Conservation (phyloP, 2,888 invertebrate species). For the Anoplius nigerrimus region DNA sequence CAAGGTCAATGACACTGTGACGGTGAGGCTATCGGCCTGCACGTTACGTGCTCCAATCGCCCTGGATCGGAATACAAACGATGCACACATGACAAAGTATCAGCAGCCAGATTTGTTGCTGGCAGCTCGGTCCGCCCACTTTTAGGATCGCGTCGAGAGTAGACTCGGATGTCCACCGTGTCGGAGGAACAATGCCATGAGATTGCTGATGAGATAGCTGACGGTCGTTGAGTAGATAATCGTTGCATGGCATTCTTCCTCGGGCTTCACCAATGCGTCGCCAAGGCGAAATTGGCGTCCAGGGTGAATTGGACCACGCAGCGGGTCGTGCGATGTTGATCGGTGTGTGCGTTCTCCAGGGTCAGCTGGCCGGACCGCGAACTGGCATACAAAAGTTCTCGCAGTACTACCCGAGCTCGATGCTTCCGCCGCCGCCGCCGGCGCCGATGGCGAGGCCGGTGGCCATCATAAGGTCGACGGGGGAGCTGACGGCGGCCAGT, state of each 20-base stretch:
- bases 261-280: too few species aligned
- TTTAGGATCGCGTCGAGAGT: too few species aligned
- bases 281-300: constrained; percentile 25
- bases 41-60: constrained; percentile 66
- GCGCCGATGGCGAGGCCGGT: constrained; percentile 98
- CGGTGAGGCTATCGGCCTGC: constrained; percentile 52
- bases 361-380: constrained; percentile 75
- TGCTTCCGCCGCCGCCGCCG: constrained; percentile 95
- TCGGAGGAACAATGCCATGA: too few species aligned
- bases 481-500: constrained; percentile 78
- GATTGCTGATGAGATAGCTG: too few species aligned
- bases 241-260: too few species aligned
- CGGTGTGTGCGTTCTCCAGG: constrained; percentile 76
- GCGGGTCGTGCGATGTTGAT: constrained; percentile 69
- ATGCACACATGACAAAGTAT: too few species aligned
- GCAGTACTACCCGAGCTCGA: constrained; percentile 92
- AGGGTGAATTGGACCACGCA: constrained; percentile 64
- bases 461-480: constrained; percentile 95
- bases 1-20: constrained; percentile 40
- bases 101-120: too few species aligned
- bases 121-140: too few species aligned
- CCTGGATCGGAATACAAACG: constrained; percentile 52
- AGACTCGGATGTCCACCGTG: too few species aligned
- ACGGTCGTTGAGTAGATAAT: too few species aligned
- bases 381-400: constrained; percentile 78